Evolutionary conservation across 2,797 vertebrate species (phyloP).

Genomic region (Xenopus petersii): DNA sequence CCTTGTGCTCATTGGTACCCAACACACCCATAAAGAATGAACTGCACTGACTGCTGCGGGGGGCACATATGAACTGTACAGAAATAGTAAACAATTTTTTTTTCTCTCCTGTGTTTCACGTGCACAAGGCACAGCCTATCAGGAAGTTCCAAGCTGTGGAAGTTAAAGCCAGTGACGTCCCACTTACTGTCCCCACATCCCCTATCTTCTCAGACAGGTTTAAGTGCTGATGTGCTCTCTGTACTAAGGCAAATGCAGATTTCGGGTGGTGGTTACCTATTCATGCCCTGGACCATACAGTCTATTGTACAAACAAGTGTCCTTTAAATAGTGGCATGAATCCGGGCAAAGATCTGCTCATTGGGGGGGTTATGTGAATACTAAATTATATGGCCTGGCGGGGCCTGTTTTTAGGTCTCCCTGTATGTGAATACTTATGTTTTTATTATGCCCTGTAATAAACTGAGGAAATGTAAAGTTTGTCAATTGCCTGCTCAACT

Average conservation of each 20-base stretch:
- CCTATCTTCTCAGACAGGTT: slow-evolving; percentile 91
- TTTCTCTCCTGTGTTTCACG: slow-evolving; percentile 55
- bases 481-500: no score
- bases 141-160: slow-evolving; percentile 78
- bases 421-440: no score
- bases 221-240: slow-evolving; percentile 55
- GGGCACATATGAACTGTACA: no score
- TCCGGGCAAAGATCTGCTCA: not conserved
- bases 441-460: no score
- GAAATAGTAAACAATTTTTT: no score
- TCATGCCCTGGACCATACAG: not conserved
- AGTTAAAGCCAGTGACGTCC: slow-evolving; percentile 79
- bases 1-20: no score
- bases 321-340: not conserved
- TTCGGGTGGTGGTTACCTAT: not conserved
- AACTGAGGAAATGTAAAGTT: no score
- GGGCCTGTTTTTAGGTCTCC: no score
- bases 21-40: no score
- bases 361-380: no score
- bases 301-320: not conserved
- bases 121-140: slow-evolving; percentile 88
- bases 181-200: slow-evolving; percentile 79
- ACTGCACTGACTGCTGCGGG: no score
- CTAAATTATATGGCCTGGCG: no score
- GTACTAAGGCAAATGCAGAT: not conserved